phyloP scores from a whole-genome alignment of 2,888 invertebrate genomes.

The Cordylochernes scorpioides region DNA sequence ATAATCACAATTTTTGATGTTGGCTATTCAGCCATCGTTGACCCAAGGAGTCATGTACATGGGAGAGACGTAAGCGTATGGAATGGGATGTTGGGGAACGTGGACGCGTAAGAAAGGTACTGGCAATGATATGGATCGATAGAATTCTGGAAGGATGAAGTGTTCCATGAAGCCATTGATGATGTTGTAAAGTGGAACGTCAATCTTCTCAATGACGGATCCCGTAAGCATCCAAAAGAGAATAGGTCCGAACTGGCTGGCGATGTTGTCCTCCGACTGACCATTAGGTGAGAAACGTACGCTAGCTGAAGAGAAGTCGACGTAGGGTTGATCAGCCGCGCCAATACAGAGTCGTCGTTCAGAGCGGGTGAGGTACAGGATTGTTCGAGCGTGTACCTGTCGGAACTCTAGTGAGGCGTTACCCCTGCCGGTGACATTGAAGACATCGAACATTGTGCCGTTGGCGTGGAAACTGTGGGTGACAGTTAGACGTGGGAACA shows the following conservation, averaged over 20 bases:
- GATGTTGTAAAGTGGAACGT: conserved; percentile 10
- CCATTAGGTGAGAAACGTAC: conserved; percentile 10
- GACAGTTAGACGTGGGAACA: conserved; percentile 11
- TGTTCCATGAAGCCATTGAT: conserved; percentile 11
- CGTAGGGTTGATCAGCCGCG: conserved; percentile 15
- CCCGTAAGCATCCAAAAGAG: conserved; percentile 15
- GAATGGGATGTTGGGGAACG: conserved; percentile 9
- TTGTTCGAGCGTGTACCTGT: conserved; percentile 14
- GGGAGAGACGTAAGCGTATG: conserved; percentile 9
- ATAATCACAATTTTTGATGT: too few species aligned
- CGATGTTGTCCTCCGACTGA: conserved; percentile 4
- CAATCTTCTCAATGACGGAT: conserved; percentile 13
- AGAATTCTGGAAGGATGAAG: conserved; percentile 7
- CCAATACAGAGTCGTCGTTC: conserved; percentile 12
- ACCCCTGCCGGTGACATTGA: conserved; percentile 13
- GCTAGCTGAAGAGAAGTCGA: conserved; percentile 13
- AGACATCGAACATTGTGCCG: conserved; percentile 14
- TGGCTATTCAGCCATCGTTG: too few species aligned
- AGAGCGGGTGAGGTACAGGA: conserved; percentile 13
- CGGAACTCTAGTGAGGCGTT: conserved; percentile 12
- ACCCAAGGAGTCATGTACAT: too few species aligned
- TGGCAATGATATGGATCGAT: conserved; percentile 4
- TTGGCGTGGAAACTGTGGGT: conserved; percentile 13
- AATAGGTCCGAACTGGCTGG: conserved; percentile 13
- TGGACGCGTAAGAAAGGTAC: conserved; percentile 8